Percentiles rank a stretch among this genome's conserved stretches.
phyloP scores from a whole-genome alignment of 2,888 invertebrate genomes.

The Pecten maximus region DNA sequence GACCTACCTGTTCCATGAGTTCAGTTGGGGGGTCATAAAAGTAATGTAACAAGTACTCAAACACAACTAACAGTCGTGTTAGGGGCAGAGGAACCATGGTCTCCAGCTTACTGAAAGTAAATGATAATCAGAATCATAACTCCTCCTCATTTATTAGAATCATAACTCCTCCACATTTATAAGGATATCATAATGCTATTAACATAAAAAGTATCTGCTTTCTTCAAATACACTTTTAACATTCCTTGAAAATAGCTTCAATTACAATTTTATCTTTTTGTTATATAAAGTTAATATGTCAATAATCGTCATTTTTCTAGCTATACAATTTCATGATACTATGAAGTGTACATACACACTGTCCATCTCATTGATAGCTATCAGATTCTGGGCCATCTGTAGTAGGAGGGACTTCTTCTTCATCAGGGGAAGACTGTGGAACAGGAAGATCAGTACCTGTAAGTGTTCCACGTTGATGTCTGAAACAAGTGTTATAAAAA shows the following conservation, averaged over 20 bases:
- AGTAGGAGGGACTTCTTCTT: slow-evolving; percentile 97
- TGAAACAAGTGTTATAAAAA: slow-evolving; percentile 61
- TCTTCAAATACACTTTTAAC: background rate
- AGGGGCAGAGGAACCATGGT: slow-evolving; percentile 75
- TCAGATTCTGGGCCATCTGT: slow-evolving; percentile 80
- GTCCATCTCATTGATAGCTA: slow-evolving; percentile 70
- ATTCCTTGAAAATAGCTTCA: background rate
- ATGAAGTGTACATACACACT: slow-evolving; percentile 60
- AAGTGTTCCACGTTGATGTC: slow-evolving; percentile 98
- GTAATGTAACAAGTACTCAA: slow-evolving; percentile 97
- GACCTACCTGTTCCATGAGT: slow-evolving; percentile 78
- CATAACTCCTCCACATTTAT: background rate
- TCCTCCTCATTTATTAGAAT: no score
- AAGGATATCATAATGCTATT: background rate
- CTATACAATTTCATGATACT: background rate
- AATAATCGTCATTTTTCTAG: background rate
- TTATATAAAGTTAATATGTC: background rate
- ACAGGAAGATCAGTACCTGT: slow-evolving; percentile 94
- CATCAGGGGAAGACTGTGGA: slow-evolving; percentile 97
- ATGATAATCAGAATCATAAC: slow-evolving; percentile 24
- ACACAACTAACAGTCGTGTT: slow-evolving; percentile 90
- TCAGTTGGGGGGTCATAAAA: slow-evolving; percentile 91
- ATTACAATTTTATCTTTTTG: background rate
- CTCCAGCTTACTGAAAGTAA: slow-evolving; percentile 67
- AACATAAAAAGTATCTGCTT: background rate